These are phyloP conservation scores for Drosophila parvula DNA, from an alignment of 1,140 invertebrate species.

Conservation along the genomic window DNA sequence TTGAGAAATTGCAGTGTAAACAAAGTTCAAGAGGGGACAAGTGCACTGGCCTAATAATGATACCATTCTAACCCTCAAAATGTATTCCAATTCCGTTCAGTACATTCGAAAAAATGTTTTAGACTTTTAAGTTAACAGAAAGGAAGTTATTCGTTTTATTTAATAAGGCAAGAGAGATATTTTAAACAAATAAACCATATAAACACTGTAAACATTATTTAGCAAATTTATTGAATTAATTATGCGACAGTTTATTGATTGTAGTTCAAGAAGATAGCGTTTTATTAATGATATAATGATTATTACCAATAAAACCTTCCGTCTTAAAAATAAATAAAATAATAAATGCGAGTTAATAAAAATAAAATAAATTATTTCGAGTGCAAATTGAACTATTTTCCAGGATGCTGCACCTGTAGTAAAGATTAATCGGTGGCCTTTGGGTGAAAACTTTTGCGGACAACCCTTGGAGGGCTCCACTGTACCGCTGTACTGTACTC, in stretches of 20 bases:
- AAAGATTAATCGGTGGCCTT: background rate
- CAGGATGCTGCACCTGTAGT: constrained; percentile 8
- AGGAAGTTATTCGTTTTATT: background rate
- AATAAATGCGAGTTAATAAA: too few relatives aligned
- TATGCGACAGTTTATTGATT: too few relatives aligned
- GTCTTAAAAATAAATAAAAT: background rate
- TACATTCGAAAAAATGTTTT: background rate
- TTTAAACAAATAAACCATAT: too few relatives aligned
- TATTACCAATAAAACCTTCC: background rate
- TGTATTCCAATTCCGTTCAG: background rate
- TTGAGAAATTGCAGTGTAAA: constrained; percentile 75
- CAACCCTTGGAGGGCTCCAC: constrained; percentile 5
- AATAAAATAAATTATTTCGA: background rate
- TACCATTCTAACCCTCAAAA: constrained; percentile 4
- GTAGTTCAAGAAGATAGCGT: background rate
- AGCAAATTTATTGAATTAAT: too few relatives aligned
- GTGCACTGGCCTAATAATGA: constrained; percentile 60
- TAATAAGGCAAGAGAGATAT: too few relatives aligned
- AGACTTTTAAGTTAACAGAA: background rate
- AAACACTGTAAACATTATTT: too few relatives aligned
- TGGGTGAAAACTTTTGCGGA: background rate
- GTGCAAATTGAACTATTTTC: constrained; percentile 15
- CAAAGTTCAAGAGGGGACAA: constrained; percentile 42
- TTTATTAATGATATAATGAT: too few relatives aligned
- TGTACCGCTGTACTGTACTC: background rate